Base-by-base conservation (phyloP, 2,113 vertebrate genomes). In the Odocoileus virginianus region DNA sequence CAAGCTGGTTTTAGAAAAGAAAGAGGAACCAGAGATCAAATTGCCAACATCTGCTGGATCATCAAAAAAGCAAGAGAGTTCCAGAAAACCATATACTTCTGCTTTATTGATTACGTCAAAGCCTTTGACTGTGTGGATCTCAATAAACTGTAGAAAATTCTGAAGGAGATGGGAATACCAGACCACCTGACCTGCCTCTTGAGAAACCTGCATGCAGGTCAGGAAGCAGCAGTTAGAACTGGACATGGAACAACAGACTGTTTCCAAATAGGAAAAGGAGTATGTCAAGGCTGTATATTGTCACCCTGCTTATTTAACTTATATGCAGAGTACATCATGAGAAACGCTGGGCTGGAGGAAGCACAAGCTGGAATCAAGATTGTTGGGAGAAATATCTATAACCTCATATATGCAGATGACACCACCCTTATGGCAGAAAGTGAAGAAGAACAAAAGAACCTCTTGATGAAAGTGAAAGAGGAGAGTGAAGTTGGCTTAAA, bases 271-370 rank as follows among this genome's bases (percentile, higher is more conserved):
- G 4, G 64, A 11, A 21, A 67, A 67, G 64, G 64, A 67, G 33
- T 67, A 5, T 0, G 0, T 21, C 8, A 36, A 67, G n/a, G 17
- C 9, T 36, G 9, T 71, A 71, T 21, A 71, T 6, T 71, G n/a
- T 71, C 64, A 36, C 64, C 17, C 4, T 11, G n/a, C 9, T 71
- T 71, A 11, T 71, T 71, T 11, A 36, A 71, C n/a, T 36, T 71
- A 1, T 21, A 71, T 71, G 17, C n/a, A 36, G 64, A 71, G 64
- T 71, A 71, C 9, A 21, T 71, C 9, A 71, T 36, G 17, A 21
- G 64, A 71, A 36, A 71, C 0, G 0, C 0, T 71, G 64, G n/a
- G 9, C 64, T 36, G n/a, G 64, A 71, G 0, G n/a, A 36, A 71
- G 9, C 64, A 36, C 9, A 71, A 36, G 64, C 17, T 71, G 0